Percentiles rank a stretch among this genome's conserved stretches.
Conservation (phyloP, 2,888 invertebrate species). For the Habrosyne pyritoides region DNA sequence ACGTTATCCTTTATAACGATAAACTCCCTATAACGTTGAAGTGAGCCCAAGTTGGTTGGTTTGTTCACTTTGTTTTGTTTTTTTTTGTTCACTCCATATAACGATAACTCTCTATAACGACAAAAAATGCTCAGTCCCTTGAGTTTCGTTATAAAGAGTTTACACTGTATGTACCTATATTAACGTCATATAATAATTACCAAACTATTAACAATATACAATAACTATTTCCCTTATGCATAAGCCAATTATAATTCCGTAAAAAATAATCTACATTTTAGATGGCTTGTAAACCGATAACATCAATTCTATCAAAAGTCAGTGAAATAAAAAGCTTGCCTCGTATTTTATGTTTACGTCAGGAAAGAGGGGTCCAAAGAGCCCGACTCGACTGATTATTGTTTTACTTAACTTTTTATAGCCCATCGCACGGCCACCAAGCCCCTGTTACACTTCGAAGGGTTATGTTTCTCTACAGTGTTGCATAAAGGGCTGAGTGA, state of each 20-base stretch:
- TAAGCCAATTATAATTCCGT: not conserved
- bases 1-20: no score
- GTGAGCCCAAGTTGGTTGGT: no score
- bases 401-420: conserved; percentile 75
- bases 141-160: no score
- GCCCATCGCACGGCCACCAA: conserved; percentile 36
- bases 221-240: not conserved
- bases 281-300: not conserved
- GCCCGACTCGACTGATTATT: conserved; percentile 64
- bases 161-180: no score
- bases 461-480: conserved; percentile 9
- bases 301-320: not conserved
- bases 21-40: no score
- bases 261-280: not conserved
- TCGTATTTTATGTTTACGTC: conserved; percentile 45
- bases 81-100: no score
- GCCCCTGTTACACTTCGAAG: conserved; percentile 25
- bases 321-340: conserved; percentile 32
- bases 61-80: no score
- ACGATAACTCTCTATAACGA: no score
- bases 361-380: conserved; percentile 30
- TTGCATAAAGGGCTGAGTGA: conserved; percentile 25
- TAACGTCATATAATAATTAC: not conserved
- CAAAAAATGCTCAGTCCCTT: no score
- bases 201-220: not conserved